Evolutionary conservation across 2,113 vertebrate species (phyloP).

Genomic region (Tylochromis polylepis): DNA sequence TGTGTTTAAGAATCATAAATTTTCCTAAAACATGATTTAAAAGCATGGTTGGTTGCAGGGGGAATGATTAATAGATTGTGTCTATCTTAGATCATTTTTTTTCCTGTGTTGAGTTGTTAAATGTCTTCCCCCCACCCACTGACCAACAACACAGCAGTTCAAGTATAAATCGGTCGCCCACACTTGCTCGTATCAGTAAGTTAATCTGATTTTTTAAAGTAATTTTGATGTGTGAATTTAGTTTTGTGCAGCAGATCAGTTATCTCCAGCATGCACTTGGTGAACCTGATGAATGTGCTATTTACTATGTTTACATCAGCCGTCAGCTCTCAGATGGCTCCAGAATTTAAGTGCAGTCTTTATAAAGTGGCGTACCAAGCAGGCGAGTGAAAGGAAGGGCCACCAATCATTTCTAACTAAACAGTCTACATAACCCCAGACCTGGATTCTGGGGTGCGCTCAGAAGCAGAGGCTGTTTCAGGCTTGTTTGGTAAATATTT

Average conservation of each 20-base stretch:
- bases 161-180: not conserved
- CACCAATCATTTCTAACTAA: slow-evolving; percentile 75
- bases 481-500: slow-evolving; percentile 48
- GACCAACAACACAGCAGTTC: not conserved
- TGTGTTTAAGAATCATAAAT: not conserved
- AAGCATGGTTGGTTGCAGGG: not conserved
- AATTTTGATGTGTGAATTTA: not conserved
- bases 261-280: slow-evolving; percentile 49
- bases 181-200: not conserved
- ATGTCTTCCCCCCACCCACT: not conserved
- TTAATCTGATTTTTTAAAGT: not conserved
- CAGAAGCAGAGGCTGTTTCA: slow-evolving; percentile 24
- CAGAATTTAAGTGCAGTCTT: slow-evolving; percentile 70
- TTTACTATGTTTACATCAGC: slow-evolving; percentile 74
- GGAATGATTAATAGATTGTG: not conserved
- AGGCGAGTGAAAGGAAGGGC: slow-evolving; percentile 57
- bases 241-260: slow-evolving; percentile 27
- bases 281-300: slow-evolving; percentile 61
- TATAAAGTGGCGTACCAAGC: slow-evolving; percentile 61
- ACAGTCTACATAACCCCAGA: slow-evolving; percentile 63
- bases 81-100: not conserved
- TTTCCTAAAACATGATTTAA: not conserved
- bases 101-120: not conserved
- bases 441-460: slow-evolving; percentile 40
- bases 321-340: slow-evolving; percentile 49